Conservation (phyloP, 2,888 invertebrate genomes). For the Tiphia femorata region DNA sequence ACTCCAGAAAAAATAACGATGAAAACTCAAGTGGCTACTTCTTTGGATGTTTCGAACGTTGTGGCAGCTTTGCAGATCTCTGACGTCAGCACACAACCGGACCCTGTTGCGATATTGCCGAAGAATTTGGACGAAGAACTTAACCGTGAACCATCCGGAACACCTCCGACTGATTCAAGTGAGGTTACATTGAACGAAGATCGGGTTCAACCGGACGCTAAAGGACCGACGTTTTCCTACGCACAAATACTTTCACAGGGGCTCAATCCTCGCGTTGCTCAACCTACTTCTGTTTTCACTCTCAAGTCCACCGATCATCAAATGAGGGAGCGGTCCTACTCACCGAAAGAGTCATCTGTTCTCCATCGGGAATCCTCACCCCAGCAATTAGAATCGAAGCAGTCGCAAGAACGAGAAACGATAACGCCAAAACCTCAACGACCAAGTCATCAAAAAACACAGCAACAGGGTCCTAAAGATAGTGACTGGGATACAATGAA, state of each 20-base stretch:
- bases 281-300: constrained; percentile 55
- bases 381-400: constrained; percentile 27
- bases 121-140: too few species aligned
- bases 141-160: too few species aligned
- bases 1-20: constrained; percentile 19
- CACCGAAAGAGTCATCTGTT: constrained; percentile 21
- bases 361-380: constrained; percentile 3
- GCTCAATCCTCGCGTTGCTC: constrained; percentile 64
- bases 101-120: too few species aligned
- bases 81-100: not conserved
- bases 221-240: constrained; percentile 72
- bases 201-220: too few species aligned
- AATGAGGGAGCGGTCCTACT: constrained; percentile 39
- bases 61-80: not conserved
- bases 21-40: not conserved
- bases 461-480: constrained; percentile 25
- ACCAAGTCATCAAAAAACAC: constrained; percentile 18
- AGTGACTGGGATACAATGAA: constrained; percentile 52
- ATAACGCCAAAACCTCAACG: constrained; percentile 13
- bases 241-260: constrained; percentile 81
- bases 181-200: too few species aligned
- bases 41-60: not conserved
- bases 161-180: too few species aligned
- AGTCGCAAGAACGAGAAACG: constrained; percentile 9
- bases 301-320: constrained; percentile 6